phyloP scores from a whole-genome alignment of 2,797 vertebrate species.

The Apogon hyalosoma region DNA sequence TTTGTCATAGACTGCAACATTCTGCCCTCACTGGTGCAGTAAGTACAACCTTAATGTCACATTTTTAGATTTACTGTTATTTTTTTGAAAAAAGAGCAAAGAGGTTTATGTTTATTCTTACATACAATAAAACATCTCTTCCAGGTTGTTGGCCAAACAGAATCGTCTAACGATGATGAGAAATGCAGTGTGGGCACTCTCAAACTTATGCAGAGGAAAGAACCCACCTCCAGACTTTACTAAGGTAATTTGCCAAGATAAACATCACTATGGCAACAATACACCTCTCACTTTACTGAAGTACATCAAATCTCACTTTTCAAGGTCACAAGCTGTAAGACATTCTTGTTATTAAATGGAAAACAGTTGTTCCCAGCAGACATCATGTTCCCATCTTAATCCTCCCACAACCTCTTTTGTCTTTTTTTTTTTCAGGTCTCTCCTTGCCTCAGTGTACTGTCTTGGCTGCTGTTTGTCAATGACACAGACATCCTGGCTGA shows the following conservation, averaged over 20 bases:
- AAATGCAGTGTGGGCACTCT: slow-evolving; percentile 97
- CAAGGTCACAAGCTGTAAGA: slow-evolving; percentile 33
- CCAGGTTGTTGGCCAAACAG: slow-evolving; percentile 93
- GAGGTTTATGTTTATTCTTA: not conserved
- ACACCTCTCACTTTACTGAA: slow-evolving; percentile 27
- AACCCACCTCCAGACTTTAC: slow-evolving; percentile 97
- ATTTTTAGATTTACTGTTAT: not conserved
- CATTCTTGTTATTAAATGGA: slow-evolving; percentile 7
- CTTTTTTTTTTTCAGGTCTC: slow-evolving; percentile 86
- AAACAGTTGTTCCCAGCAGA: not conserved
- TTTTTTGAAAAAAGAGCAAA: slow-evolving; percentile 2
- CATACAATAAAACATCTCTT: slow-evolving; percentile 26
- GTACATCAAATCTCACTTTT: slow-evolving; percentile 31
- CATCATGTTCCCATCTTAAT: not conserved
- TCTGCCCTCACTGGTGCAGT: slow-evolving; percentile 93
- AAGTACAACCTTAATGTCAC: slow-evolving; percentile 74
- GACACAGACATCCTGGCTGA: slow-evolving; percentile 97
- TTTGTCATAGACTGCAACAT: slow-evolving; percentile 97
- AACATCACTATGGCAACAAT: slow-evolving; percentile 44
- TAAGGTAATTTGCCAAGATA: slow-evolving; percentile 86
- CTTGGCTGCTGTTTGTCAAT: slow-evolving; percentile 96
- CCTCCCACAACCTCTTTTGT: not conserved
- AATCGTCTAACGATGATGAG: slow-evolving; percentile 96
- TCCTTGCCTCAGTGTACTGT: slow-evolving; percentile 94
- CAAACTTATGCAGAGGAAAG: slow-evolving; percentile 97